Evolutionary conservation across 1,140 invertebrate species (phyloP), one percentile per base, ranked within the genome.

Genomic region (Colletes gigas): DNA sequence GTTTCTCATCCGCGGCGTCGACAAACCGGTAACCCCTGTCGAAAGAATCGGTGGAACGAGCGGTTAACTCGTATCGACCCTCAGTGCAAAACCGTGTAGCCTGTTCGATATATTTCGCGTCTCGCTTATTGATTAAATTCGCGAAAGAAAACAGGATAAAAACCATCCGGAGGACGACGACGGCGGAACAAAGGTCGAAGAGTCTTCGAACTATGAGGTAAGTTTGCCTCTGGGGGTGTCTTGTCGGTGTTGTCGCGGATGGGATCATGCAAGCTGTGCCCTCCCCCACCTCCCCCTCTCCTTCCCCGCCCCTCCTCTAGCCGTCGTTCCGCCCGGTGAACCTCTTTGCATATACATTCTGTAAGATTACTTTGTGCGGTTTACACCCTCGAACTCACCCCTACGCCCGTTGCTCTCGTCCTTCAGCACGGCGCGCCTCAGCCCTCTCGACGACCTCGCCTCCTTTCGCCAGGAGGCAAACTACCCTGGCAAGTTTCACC

Each of bases 281-380:
- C 87, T 50, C 50, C 50, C 50, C 7, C 10, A n/a, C n/a, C n/a
- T n/a, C 50, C 12, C 82, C 84, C 85, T 69, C 86, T 80, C 82
- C 80, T 66, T 17, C 57, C 83, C 63, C 54, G n/a, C 60, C 66
- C 78, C 65, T 21, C 21, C 12, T 67, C 68, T 9, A 9, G 50
- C 73, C 80, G 68, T 60, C 67, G 52, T 72, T 82, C 76, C 84
- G 83, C 86, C 30, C 89, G 85, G 88, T 87, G 89, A 92, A 92
- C 92, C 92, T 93, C 93, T 93, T 93, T 93, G 93, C 93, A 93
- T 93, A 93, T 93, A 93, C 93, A 93, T 93, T 93, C 92, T 93
- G 92, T 93, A 93, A 93, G 92, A 93, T 93, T 93, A 93, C 93
- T 93, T 93, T 93, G 89, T 89, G 92, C 90, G 93, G 92, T 93